A percentile compares a stretch with the other conserved stretches of the same genome.
phyloP scores from a whole-genome alignment of 2,797 vertebrate genomes.

The Acanthurus tractus region DNA sequence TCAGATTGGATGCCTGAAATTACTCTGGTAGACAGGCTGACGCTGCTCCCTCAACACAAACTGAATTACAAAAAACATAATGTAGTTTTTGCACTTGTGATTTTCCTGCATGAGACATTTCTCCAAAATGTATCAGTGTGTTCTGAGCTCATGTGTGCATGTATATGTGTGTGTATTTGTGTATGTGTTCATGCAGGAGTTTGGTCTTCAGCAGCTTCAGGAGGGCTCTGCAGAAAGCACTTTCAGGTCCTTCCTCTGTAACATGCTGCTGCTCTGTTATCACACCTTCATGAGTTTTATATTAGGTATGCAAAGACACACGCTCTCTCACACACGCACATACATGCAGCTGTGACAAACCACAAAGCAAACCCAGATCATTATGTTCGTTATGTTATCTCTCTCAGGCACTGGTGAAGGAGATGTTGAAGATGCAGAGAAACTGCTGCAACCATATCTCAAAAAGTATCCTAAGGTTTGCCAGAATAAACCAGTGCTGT shows the following conservation, averaged over 20 bases:
- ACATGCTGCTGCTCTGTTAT: conserved; percentile 97
- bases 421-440: conserved; percentile 94
- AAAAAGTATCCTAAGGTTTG: conserved; percentile 92
- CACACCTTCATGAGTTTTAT: conserved; percentile 99
- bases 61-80: neutral
- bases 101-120: neutral
- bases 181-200: conserved; percentile 85
- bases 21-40: neutral
- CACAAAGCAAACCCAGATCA: neutral
- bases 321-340: neutral
- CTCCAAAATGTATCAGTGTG: neutral
- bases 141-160: conserved; percentile 2
- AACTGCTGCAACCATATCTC: conserved; percentile 93
- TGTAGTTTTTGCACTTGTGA: neutral
- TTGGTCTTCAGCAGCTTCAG: conserved; percentile 94
- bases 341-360: neutral
- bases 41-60: neutral
- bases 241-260: conserved; percentile 95
- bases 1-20: neutral
- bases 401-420: conserved; percentile 94
- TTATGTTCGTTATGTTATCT: conserved; percentile 19
- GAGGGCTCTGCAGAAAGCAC: conserved; percentile 92
- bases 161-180: conserved; percentile 1
- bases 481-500: neutral
- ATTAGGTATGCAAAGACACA: conserved; percentile 86